Conservation (phyloP, 2,113 vertebrate species). For the Phainopepla nitens region DNA sequence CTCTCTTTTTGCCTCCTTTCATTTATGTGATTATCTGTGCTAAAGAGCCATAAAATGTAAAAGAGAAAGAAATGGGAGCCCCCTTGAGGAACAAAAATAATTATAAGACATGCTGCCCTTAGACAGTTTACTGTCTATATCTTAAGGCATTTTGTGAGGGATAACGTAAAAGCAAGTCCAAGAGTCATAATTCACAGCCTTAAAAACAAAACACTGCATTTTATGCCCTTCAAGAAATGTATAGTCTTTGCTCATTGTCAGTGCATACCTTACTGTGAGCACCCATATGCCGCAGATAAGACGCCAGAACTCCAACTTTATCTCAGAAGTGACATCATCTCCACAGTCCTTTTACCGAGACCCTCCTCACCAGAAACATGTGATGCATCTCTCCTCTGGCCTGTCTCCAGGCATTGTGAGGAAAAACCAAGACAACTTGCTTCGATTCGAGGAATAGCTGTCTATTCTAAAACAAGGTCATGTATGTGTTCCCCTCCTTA, state of each 20-base stretch:
- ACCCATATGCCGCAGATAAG: neutral
- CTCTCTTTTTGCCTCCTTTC: neutral
- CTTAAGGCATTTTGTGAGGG: neutral
- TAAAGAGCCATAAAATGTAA: neutral
- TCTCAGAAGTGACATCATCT: neutral
- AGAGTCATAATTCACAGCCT: neutral
- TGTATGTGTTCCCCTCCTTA: neutral
- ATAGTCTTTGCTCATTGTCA: neutral
- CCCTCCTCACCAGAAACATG: neutral
- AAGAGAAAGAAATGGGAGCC: neutral
- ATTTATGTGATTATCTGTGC: neutral
- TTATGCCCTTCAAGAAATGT: neutral
- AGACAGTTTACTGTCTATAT: neutral
- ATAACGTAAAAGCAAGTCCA: neutral
- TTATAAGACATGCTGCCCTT: neutral
- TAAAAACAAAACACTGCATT: neutral
- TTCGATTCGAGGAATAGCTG: neutral
- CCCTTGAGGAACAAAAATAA: neutral
- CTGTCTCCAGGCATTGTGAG: neutral
- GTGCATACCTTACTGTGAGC: neutral
- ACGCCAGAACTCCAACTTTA: neutral
- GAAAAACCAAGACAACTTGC: neutral
- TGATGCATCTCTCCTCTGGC: neutral
- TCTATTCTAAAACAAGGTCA: neutral
- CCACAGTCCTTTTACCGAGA: neutral